Base-by-base conservation (phyloP, 1,140 invertebrate species). In the Drosophila ohnishii region DNA sequence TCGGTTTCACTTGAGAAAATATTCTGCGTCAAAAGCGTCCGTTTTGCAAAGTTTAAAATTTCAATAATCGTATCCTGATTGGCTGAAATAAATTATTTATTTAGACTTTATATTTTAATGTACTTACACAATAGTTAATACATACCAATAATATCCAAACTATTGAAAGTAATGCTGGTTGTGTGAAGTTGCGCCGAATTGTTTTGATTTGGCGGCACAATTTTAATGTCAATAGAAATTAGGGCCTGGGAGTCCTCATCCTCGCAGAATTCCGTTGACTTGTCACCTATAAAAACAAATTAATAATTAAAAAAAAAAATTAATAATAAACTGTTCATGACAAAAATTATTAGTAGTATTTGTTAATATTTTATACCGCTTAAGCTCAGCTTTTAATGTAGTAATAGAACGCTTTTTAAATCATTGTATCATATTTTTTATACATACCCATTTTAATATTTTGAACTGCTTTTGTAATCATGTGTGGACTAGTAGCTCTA, bases 41-140 rank as follows among this genome's bases (percentile, higher is more conserved):
- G 93, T 61, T 95, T 95, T 0, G 95, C 94, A 90, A 99, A 99
- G 25, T 96, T 96, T 48, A 98, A 94, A 34, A 99, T 92, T 91
- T 99, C 98, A 2, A 98, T 95, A 77, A 99, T 96, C 0, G 98
- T 99, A 91, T 98, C 97, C 91, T 98, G 97, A 92, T 99, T 99
- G 0, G 97, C 98, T 95, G 79, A 28, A 93, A 93, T 92, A 71
- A 28, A 93, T 92, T 71, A 42, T 47, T 8, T 4, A 8, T 32
- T 19, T 25, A 30, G 51, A 63, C n/a, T 61, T 56, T 32, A 28
- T 10, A 30, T 3, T 40, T 16, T 13, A 28, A 34, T 51, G 14
- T 44, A n/a, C 5, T 35, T 11, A 8, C 56, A 11, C 2, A 2
- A 5, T 3, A 61, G 42, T 25, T 45, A 37, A 30, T 19, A 85